These are phyloP conservation scores for Drosophila mettleri DNA, from an alignment of 2,888 invertebrate genomes.

Conservation along the genomic window DNA sequence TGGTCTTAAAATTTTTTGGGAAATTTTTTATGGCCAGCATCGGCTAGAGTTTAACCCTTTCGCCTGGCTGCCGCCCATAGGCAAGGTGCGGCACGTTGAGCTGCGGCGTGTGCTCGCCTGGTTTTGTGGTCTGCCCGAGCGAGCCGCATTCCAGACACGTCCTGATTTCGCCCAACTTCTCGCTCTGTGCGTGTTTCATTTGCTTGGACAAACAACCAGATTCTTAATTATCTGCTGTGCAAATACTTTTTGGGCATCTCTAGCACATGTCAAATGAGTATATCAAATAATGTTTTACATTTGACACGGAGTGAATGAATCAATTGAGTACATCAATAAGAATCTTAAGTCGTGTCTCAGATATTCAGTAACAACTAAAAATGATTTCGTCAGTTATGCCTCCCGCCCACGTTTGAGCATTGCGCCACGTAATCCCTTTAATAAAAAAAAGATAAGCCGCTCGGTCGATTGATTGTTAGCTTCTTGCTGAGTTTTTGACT, in stretches of 20 bases:
- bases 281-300: too few relatives aligned
- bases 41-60: constrained; percentile 65
- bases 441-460: constrained; percentile 9
- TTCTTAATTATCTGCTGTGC: too few relatives aligned
- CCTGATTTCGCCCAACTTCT: constrained; percentile 49
- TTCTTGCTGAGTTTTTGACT: constrained; percentile 20
- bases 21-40: constrained; percentile 69
- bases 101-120: constrained; percentile 6
- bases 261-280: too few relatives aligned
- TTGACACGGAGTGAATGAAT: too few relatives aligned
- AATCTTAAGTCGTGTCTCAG: too few relatives aligned
- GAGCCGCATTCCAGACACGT: constrained; percentile 41
- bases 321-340: background rate
- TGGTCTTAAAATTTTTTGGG: constrained; percentile 60
- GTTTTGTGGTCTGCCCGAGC: background rate
- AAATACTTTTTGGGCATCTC: too few relatives aligned
- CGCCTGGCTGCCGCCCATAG: background rate
- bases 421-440: constrained; percentile 3
- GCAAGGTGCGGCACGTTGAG: constrained; percentile 17
- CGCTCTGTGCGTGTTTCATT: constrained; percentile 21
- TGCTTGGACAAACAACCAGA: background rate
- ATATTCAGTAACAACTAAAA: too few relatives aligned
- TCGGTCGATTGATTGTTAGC: constrained; percentile 21
- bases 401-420: background rate
- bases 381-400: constrained; percentile 8